phyloP scores from a whole-genome alignment of 2,797 vertebrate species.

The Acanthis flammea region DNA sequence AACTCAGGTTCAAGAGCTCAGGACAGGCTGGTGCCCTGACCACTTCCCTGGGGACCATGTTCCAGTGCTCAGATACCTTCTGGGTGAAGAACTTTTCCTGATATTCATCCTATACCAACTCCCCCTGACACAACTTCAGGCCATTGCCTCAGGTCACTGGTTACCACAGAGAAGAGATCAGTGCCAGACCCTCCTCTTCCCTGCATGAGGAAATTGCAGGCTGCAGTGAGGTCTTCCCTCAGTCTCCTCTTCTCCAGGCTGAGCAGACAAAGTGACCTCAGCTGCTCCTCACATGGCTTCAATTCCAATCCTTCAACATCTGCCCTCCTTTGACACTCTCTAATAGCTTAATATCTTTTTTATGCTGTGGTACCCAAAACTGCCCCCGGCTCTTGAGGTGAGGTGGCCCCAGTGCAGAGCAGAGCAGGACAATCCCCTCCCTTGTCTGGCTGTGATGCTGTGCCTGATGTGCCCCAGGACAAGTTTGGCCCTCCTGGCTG shows the following conservation, averaged over 20 bases:
- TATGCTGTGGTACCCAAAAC: background rate
- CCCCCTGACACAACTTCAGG: background rate
- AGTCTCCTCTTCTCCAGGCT: background rate
- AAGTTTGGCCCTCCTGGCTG: accelerated
- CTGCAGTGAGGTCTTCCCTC: accelerated
- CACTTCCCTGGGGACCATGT: too few relatives aligned
- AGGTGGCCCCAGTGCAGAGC: accelerated
- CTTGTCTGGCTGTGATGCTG: accelerated
- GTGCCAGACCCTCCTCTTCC: background rate
- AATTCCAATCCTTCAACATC: background rate
- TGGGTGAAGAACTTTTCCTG: background rate
- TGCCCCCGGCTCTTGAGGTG: accelerated
- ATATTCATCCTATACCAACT: background rate
- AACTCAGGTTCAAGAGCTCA: background rate
- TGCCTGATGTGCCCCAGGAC: background rate
- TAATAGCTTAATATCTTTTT: background rate
- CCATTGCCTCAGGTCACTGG: background rate
- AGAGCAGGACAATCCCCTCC: accelerated
- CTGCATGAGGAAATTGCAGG: accelerated
- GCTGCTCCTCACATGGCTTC: accelerated
- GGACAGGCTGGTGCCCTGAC: too few relatives aligned
- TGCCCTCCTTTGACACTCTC: accelerated
- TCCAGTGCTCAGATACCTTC: accelerated
- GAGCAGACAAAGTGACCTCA: background rate
- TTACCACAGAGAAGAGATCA: background rate